Percentiles rank a stretch among this genome's conserved stretches.
Conservation (phyloP, 37 sponge, comb jelly and placozoan genomes). For the Aplysina aerophoba region DNA sequence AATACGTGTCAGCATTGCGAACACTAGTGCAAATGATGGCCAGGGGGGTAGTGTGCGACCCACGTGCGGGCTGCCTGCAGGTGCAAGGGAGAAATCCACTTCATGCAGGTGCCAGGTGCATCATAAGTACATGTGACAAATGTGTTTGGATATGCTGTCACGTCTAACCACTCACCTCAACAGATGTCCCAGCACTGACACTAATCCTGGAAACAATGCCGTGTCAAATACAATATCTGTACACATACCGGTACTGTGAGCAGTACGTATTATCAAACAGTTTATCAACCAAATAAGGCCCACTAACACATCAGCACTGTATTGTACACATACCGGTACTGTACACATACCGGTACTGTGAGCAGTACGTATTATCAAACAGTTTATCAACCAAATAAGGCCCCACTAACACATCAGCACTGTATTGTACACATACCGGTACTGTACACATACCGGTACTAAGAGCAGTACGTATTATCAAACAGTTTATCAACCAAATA, state of each 20-base stretch:
- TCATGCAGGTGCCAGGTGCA: neutral
- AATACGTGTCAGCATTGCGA: conserved; percentile 58
- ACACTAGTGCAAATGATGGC: conserved; percentile 51
- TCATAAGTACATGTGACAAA: neutral
- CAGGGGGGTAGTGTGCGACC: neutral
- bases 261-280: no score
- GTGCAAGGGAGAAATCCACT: neutral
- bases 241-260: neutral
- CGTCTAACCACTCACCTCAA: conserved; percentile 38
- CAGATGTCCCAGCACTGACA: conserved; percentile 15
- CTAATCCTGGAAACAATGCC: conserved; percentile 28
- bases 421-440: no score
- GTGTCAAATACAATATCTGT: conserved; percentile 78
- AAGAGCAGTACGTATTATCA: no score
- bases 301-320: no score
- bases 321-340: no score
- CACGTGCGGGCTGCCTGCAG: neutral
- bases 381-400: no score
- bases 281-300: no score
- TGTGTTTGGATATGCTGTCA: neutral
- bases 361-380: no score
- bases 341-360: neutral
- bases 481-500: no score
- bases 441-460: conserved; percentile 19
- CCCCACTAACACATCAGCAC: no score